Conservation (phyloP, 2,888 invertebrate species). For the Drosophila siamana region DNA sequence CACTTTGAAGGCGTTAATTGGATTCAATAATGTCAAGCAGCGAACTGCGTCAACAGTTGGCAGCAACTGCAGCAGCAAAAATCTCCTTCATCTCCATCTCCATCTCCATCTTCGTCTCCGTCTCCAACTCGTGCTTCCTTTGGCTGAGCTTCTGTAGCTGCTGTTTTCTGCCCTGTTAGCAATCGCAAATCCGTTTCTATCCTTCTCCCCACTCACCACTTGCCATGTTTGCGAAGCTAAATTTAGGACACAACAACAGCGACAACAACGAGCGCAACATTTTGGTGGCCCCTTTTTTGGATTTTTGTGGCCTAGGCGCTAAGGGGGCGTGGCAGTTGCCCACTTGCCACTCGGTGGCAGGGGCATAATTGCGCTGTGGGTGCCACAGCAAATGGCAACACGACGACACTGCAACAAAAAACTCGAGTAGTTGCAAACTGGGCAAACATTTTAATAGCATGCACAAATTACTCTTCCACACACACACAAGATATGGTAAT, state of each 20-base stretch:
- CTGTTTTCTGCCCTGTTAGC: conserved; percentile 34
- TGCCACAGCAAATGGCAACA: conserved; percentile 23
- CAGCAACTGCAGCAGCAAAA: conserved; percentile 10
- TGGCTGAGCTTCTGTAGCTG: neutral
- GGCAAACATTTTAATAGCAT: neutral
- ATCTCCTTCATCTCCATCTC: neutral
- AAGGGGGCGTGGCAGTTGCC: conserved; percentile 18
- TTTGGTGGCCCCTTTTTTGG: conserved; percentile 33
- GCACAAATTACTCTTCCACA: neutral
- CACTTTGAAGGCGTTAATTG: conserved; percentile 82
- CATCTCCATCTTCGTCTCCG: neutral
- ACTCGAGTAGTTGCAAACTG: neutral
- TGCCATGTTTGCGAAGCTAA: conserved; percentile 43
- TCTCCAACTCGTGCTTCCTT: neutral
- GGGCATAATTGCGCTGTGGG: conserved; percentile 37
- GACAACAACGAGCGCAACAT: conserved; percentile 20
- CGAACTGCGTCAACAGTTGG: conserved; percentile 35
- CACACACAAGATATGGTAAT: too few relatives aligned
- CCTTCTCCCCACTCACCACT: conserved; percentile 5
- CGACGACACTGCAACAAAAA: conserved; percentile 39
- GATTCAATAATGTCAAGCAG: conserved; percentile 75
- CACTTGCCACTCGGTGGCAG: conserved; percentile 5
- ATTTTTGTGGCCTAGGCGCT: conserved; percentile 59
- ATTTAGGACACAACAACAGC: conserved; percentile 56
- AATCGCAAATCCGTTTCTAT: conserved; percentile 52